These are phyloP conservation scores for Anguilla pacifica DNA, from an alignment of 2,797 vertebrate species.

Conservation along the genomic window DNA sequence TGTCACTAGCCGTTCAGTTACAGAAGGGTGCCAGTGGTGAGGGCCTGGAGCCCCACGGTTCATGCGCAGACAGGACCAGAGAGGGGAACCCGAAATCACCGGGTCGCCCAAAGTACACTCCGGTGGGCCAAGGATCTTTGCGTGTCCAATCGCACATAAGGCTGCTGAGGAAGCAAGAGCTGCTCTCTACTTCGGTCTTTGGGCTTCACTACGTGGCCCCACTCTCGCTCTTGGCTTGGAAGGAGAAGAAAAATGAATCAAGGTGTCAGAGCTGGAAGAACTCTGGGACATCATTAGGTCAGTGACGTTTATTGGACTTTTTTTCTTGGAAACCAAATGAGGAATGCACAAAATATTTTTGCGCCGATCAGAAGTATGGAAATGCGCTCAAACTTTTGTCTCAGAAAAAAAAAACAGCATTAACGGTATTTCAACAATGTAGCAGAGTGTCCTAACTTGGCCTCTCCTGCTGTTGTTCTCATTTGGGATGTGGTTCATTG, in stretches of 20 bases:
- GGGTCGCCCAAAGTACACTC: background rate
- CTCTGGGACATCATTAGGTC: background rate
- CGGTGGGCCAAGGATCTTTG: background rate
- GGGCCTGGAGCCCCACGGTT: background rate
- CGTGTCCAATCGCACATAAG: background rate
- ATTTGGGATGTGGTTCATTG: background rate
- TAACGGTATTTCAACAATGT: background rate
- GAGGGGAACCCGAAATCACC: background rate
- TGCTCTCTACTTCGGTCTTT: background rate
- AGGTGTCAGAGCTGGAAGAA: slow-evolving; percentile 11
- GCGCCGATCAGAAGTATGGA: slow-evolving; percentile 35
- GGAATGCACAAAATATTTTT: slow-evolving; percentile 22
- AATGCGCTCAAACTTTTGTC: slow-evolving; percentile 30
- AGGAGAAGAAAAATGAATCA: slow-evolving; percentile 3
- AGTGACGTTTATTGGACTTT: slow-evolving; percentile 7
- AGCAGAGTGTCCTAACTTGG: slow-evolving; percentile 31
- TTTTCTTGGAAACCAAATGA: background rate
- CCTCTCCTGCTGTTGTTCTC: background rate
- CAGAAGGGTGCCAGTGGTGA: background rate
- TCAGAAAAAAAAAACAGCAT: background rate
- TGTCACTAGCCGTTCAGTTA: background rate
- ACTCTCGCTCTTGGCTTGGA: background rate
- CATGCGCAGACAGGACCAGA: background rate
- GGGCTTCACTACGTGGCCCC: background rate
- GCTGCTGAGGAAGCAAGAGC: background rate